Conservation (phyloP, 2,797 vertebrate species). For the Semotilus atromaculatus region DNA sequence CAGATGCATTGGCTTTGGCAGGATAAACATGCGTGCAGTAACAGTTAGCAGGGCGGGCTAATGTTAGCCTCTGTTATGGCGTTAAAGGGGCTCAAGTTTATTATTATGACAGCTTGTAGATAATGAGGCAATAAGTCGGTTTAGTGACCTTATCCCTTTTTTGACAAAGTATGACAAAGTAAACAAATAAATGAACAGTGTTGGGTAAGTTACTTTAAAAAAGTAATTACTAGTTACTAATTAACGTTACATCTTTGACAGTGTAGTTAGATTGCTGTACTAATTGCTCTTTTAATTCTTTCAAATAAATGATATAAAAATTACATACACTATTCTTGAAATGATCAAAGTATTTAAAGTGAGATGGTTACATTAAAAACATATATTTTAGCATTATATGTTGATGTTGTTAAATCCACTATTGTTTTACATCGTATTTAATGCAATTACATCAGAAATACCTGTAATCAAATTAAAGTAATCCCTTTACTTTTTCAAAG, state of each 20-base stretch:
- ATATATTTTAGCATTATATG: not conserved
- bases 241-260: not conserved
- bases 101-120: not conserved
- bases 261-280: not conserved
- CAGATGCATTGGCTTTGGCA: conserved; percentile 23
- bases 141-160: not conserved
- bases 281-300: not conserved
- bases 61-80: conserved; percentile 15
- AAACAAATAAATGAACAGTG: not conserved
- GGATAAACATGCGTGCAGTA: conserved; percentile 10
- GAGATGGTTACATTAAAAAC: not conserved
- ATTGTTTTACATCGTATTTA: not conserved
- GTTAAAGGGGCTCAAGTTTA: not conserved
- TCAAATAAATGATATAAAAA: not conserved
- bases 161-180: not conserved
- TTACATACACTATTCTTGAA: not conserved
- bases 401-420: not conserved
- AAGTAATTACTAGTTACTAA: not conserved
- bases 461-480: not conserved
- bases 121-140: not conserved
- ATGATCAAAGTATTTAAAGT: not conserved
- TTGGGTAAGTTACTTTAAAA: not conserved
- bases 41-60: conserved; percentile 48
- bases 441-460: not conserved
- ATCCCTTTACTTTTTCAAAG: not conserved